Evolutionary conservation across 2,888 invertebrate species (phyloP).

Genomic region (Hypena proboscidalis): DNA sequence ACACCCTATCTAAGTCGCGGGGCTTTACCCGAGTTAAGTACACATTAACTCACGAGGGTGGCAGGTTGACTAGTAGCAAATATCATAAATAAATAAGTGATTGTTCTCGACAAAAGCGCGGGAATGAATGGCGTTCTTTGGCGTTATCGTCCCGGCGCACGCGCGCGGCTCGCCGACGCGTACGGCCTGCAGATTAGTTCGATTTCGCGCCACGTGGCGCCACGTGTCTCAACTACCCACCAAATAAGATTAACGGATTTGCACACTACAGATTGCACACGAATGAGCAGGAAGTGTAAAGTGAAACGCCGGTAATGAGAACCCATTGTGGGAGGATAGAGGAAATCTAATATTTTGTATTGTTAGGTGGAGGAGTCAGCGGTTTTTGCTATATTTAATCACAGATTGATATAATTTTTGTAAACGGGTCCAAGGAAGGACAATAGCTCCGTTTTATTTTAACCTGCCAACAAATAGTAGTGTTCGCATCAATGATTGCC

Average conservation of each 20-base stretch:
- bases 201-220: constrained; percentile 82
- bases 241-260: constrained; percentile 85
- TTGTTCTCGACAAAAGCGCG: constrained; percentile 82
- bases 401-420: not conserved
- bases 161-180: constrained; percentile 77
- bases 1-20: constrained; percentile 40
- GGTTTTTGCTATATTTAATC: constrained; percentile 10
- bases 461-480: too few species aligned
- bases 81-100: constrained; percentile 85
- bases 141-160: constrained; percentile 81
- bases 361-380: constrained; percentile 7
- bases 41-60: constrained; percentile 72
- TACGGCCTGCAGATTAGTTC: constrained; percentile 81
- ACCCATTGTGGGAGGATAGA: constrained; percentile 71
- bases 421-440: too few species aligned
- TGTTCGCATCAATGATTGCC: too few species aligned
- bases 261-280: constrained; percentile 85
- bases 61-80: constrained; percentile 80
- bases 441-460: too few species aligned
- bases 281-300: constrained; percentile 84
- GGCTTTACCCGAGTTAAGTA: constrained; percentile 60
- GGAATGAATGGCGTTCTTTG: constrained; percentile 83
- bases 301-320: constrained; percentile 83
- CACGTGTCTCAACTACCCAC: constrained; percentile 76
- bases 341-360: constrained; percentile 34